phyloP scores from a whole-genome alignment of 2,113 vertebrate genomes.

The Alces alces region DNA sequence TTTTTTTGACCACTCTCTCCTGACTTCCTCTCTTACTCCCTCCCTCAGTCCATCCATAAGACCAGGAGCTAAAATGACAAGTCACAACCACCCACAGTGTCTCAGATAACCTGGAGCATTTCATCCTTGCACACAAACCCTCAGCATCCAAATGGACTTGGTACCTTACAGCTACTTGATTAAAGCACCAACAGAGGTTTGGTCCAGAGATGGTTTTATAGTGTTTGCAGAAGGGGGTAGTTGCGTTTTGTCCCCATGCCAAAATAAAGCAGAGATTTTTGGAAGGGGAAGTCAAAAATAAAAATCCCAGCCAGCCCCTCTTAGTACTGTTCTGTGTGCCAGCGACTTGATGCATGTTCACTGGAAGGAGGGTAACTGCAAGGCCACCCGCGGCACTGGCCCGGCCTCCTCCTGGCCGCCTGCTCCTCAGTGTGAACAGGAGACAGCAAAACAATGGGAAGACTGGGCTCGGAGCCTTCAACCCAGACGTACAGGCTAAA shows the following conservation, averaged over 20 bases:
- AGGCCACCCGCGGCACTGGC: slow-evolving; percentile 58
- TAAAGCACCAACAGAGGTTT: background rate
- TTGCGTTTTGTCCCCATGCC: slow-evolving; percentile 45
- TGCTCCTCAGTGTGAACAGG: background rate
- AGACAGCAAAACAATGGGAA: slow-evolving; percentile 53
- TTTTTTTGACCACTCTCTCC: background rate
- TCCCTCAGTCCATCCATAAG: background rate
- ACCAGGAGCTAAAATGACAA: background rate
- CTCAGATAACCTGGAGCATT: background rate
- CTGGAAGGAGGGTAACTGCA: slow-evolving; percentile 67
- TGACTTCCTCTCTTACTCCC: background rate
- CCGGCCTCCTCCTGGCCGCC: slow-evolving; percentile 57
- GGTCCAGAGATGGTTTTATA: slow-evolving; percentile 35
- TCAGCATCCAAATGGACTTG: slow-evolving; percentile 7
- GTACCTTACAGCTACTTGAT: slow-evolving; percentile 32
- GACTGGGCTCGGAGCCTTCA: slow-evolving; percentile 30
- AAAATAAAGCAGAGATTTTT: slow-evolving; percentile 69
- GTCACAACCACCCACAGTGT: background rate
- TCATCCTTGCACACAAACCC: background rate
- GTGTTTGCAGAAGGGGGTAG: slow-evolving; percentile 43
- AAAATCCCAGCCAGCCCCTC: slow-evolving; percentile 61
- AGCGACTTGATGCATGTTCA: slow-evolving; percentile 70
- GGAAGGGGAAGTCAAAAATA: slow-evolving; percentile 69
- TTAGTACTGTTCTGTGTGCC: slow-evolving; percentile 61
- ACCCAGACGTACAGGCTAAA: slow-evolving; percentile 49